Evolutionary conservation across 2,888 invertebrate genomes (phyloP).

Genomic region (Syrphus vitripennis): DNA sequence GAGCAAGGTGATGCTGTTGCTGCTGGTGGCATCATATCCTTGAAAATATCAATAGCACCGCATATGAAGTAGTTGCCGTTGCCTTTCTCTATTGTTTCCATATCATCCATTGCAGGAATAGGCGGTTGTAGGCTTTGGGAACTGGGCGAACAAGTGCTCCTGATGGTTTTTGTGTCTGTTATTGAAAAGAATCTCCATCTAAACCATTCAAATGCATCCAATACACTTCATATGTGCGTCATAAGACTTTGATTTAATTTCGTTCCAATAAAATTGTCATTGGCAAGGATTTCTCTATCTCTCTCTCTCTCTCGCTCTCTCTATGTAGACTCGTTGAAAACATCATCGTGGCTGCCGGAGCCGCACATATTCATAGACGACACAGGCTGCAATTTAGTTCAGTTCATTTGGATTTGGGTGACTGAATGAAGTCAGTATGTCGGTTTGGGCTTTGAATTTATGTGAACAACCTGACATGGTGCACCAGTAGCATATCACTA

Average conservation of each 20-base stretch:
- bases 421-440: slow-evolving; percentile 66
- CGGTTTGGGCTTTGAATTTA: slow-evolving; percentile 26
- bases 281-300: slow-evolving; percentile 68
- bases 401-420: slow-evolving; percentile 57
- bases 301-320: too few relatives aligned
- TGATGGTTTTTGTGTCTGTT: slow-evolving; percentile 3
- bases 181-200: slow-evolving; percentile 52
- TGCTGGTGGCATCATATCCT: slow-evolving; percentile 29
- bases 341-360: not conserved
- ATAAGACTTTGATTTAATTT: slow-evolving; percentile 61
- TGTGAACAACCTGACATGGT: slow-evolving; percentile 19
- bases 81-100: slow-evolving; percentile 42
- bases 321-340: not conserved
- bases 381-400: not conserved
- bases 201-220: slow-evolving; percentile 56
- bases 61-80: slow-evolving; percentile 19
- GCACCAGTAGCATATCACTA: slow-evolving; percentile 29
- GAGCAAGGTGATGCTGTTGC: not conserved
- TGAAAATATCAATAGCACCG: not conserved
- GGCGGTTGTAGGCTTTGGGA: not conserved
- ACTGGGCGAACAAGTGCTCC: not conserved
- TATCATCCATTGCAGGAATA: not conserved
- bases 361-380: too few relatives aligned
- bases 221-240: slow-evolving; percentile 13
- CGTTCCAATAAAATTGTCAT: slow-evolving; percentile 67